Conservation (phyloP, 1,140 invertebrate species). For the Cecropterus lyciades region DNA sequence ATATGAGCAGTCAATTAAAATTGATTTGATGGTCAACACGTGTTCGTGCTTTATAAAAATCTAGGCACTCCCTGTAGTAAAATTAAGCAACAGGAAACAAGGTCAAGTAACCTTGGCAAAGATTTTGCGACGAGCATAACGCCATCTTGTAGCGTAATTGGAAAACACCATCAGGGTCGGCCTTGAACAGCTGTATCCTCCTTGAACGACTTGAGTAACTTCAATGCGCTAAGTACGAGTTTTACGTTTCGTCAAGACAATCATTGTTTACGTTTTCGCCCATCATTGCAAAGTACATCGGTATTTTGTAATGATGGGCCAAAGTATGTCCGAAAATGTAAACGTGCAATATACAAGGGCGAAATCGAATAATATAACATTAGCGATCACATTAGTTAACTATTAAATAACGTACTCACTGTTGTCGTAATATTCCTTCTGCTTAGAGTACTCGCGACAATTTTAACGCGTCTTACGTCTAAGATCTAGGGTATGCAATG, state of each 20-base stretch:
- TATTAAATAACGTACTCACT: not conserved
- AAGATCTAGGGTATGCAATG: conserved; percentile 37
- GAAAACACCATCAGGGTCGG: not conserved
- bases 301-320: no score
- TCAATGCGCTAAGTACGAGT: no score
- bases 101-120: conserved; percentile 8
- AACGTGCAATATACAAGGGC: no score
- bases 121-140: not conserved
- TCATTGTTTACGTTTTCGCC: no score
- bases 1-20: not conserved
- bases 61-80: not conserved
- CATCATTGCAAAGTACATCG: no score
- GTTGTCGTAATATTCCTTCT: conserved; percentile 48
- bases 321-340: no score
- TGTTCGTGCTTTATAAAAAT: not conserved
- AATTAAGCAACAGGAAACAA: not conserved
- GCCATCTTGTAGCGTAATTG: conserved; percentile 5
- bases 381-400: no score
- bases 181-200: not conserved
- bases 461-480: conserved; percentile 58
- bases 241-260: no score
- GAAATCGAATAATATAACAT: no score
- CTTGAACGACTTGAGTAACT: no score
- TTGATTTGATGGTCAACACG: not conserved
- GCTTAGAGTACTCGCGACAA: conserved; percentile 54